Conservation (phyloP, 2,113 vertebrate species). For the Clarias gariepinus region DNA sequence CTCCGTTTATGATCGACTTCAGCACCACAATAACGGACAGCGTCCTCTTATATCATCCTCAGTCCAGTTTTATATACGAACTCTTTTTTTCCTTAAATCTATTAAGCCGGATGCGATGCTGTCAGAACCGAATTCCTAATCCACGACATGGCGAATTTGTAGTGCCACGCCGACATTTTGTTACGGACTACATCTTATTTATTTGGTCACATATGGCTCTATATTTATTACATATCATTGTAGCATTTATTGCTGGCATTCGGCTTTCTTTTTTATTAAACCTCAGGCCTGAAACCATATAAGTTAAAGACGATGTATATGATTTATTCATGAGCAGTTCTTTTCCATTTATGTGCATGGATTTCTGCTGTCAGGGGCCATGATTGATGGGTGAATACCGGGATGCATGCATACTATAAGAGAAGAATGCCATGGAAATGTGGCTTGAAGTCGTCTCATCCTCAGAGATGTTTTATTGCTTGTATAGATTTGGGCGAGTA, state of each 20-base stretch:
- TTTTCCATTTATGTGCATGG: conserved; percentile 1
- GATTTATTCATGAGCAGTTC: conserved; percentile 34
- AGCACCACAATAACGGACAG: conserved; percentile 22
- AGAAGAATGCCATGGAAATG: conserved; percentile 32
- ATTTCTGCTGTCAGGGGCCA: neutral
- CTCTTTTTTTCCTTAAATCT: neutral
- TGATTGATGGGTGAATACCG: conserved; percentile 5
- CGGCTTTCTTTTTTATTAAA: neutral
- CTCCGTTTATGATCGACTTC: conserved; percentile 43
- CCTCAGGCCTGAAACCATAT: neutral
- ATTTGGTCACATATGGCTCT: neutral
- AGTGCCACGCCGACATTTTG: conserved; percentile 10
- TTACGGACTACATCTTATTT: neutral
- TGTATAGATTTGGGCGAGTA: conserved; percentile 20
- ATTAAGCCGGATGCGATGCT: neutral
- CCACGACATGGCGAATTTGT: neutral
- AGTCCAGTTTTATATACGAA: neutral
- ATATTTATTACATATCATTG: neutral
- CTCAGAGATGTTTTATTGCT: conserved; percentile 22
- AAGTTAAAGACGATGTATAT: neutral
- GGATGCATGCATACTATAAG: conserved; percentile 14
- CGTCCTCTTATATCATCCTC: neutral
- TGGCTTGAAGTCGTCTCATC: conserved; percentile 16
- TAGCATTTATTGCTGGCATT: neutral
- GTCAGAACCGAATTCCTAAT: conserved; percentile 5